These are phyloP conservation scores for Engraulis encrasicolus DNA, from an alignment of 2,113 vertebrate genomes.

Conservation along the genomic window DNA sequence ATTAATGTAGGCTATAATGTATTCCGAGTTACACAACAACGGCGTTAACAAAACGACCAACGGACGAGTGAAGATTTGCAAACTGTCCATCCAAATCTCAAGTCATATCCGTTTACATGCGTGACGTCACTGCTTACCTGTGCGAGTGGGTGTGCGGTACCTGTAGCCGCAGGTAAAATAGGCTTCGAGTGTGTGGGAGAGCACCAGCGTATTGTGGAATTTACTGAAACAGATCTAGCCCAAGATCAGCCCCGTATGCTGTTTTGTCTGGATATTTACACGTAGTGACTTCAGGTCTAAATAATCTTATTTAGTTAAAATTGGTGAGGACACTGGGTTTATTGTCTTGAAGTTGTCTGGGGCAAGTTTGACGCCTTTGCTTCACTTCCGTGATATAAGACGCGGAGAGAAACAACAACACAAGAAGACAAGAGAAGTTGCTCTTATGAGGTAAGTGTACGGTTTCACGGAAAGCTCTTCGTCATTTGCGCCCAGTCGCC, in stretches of 20 bases:
- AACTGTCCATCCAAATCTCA: background rate
- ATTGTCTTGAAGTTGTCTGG: background rate
- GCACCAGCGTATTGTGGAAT: constrained; percentile 28
- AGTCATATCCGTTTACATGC: constrained; percentile 43
- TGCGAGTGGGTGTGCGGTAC: constrained; percentile 68
- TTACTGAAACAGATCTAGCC: constrained; percentile 15
- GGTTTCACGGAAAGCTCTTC: background rate
- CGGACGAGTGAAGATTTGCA: background rate
- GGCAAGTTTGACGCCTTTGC: background rate
- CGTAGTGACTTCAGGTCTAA: background rate
- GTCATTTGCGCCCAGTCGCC: background rate
- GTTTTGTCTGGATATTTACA: background rate
- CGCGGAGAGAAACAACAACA: constrained; percentile 40
- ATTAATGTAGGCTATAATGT: no score
- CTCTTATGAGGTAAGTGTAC: constrained; percentile 70
- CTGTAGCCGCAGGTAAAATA: constrained; percentile 76
- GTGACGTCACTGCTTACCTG: constrained; percentile 74
- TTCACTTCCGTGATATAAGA: constrained; percentile 69
- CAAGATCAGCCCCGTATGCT: background rate
- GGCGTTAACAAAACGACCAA: background rate
- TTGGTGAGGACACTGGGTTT: background rate
- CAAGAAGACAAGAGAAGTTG: constrained; percentile 42
- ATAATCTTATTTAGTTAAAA: background rate
- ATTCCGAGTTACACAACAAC: no score
- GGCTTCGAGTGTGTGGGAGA: constrained; percentile 38